Conservation (phyloP, 2,113 vertebrate species). For the Sprattus sprattus region DNA sequence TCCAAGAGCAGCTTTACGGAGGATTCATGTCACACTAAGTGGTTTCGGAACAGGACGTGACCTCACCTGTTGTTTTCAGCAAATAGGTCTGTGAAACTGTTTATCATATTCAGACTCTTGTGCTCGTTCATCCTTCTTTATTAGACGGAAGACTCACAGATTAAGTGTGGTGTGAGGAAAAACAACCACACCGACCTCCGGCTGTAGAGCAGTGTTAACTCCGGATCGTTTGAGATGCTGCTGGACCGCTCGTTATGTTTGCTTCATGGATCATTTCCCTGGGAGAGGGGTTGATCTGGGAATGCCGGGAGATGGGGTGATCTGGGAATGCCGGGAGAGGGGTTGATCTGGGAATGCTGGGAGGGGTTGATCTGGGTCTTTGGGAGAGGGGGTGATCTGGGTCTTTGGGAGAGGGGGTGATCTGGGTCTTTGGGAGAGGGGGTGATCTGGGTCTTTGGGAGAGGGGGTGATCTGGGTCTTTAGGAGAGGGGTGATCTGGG, state of each 20-base stretch:
- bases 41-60: neutral
- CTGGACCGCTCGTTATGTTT: neutral
- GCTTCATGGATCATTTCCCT: neutral
- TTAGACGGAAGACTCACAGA: neutral
- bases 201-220: neutral
- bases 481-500: neutral
- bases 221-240: neutral
- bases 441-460: no score
- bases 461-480: no score
- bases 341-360: no score
- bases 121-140: neutral
- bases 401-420: no score
- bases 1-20: neutral
- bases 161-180: neutral
- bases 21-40: neutral
- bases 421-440: no score
- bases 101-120: neutral
- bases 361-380: no score
- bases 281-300: no score
- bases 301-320: no score
- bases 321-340: no score
- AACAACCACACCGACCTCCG: neutral
- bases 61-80: neutral
- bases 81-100: neutral
- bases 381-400: no score